Evolutionary conservation across 2,113 vertebrate species (phyloP).

Genomic region (Solea senegalensis): DNA sequence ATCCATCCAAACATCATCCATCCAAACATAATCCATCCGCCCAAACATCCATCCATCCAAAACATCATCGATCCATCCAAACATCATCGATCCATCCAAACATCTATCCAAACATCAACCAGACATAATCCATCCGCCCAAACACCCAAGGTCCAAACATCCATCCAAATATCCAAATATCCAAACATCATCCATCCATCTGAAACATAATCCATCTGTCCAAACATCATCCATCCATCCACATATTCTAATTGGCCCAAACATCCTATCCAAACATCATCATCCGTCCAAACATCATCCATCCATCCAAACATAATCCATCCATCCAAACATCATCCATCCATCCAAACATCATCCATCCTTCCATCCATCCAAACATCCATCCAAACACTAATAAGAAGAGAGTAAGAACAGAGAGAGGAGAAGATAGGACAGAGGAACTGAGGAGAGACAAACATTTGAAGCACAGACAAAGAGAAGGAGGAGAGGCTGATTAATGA

Average conservation of each 20-base stretch:
- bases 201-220: no score
- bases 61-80: neutral
- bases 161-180: no score
- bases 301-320: neutral
- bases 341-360: neutral
- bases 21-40: neutral
- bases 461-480: neutral
- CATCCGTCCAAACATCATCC: neutral
- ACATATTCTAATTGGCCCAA: no score
- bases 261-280: no score
- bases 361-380: neutral
- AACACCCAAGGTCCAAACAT: no score
- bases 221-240: no score
- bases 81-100: neutral
- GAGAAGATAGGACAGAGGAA: neutral
- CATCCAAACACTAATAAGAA: neutral
- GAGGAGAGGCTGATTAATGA: constrained; percentile 43
- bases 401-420: neutral
- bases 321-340: neutral
- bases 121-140: no score
- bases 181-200: no score
- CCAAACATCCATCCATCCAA: neutral
- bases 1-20: neutral
- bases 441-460: neutral
- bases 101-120: no score